Conservation (phyloP, 2,888 invertebrate genomes). For the Eupithecia dodoneata region DNA sequence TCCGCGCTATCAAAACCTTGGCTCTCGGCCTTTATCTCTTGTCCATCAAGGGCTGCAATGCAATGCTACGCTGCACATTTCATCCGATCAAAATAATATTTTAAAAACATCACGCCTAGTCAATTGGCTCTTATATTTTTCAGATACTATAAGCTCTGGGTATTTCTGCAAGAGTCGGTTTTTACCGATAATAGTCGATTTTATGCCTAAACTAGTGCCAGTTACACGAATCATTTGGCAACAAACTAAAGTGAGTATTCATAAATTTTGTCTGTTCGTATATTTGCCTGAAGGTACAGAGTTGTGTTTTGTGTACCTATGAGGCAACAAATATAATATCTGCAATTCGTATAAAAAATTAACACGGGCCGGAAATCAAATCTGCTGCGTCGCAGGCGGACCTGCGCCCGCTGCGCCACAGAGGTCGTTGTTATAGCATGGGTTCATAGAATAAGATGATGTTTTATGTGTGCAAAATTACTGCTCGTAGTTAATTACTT, state of each 20-base stretch:
- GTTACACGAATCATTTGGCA: constrained; percentile 94
- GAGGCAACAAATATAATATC: no score
- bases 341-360: no score
- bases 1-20: no score
- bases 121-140: constrained; percentile 29
- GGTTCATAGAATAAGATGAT: neutral
- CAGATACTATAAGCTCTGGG: constrained; percentile 90
- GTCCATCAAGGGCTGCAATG: no score
- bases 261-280: neutral
- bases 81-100: no score
- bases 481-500: neutral
- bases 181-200: constrained; percentile 86
- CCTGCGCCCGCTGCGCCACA: no score
- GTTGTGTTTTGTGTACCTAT: no score
- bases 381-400: no score
- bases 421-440: no score
- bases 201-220: constrained; percentile 89
- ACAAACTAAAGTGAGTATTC: constrained; percentile 86
- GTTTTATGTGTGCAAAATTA: neutral
- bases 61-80: no score
- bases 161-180: constrained; percentile 92
- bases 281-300: neutral
- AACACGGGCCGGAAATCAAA: no score
- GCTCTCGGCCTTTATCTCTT: no score
- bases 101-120: neutral